These are phyloP conservation scores for Siderastrea radians DNA, from an alignment of 92 coral and sea anemone species.

Conservation along the genomic window DNA sequence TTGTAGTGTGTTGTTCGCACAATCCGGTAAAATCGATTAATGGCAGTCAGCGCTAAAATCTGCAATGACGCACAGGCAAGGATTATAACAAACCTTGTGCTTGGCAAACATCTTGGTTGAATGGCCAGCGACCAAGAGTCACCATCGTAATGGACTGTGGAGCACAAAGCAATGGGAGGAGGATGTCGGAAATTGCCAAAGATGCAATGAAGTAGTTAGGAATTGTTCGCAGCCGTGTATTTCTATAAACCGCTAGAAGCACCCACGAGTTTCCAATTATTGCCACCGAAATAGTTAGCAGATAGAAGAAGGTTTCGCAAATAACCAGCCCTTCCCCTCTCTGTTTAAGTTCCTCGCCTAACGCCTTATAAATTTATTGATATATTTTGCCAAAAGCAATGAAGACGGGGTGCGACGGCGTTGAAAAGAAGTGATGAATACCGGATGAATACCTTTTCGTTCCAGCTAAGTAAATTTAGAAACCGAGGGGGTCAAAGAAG, in stretches of 20 bases:
- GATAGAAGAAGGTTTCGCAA: constrained; percentile 39
- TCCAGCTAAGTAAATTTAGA: too few relatives aligned
- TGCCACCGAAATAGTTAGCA: constrained; percentile 32
- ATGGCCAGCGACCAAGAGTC: constrained; percentile 66
- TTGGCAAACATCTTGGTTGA: constrained; percentile 67
- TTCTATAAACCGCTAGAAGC: constrained; percentile 69
- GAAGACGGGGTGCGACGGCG: too few relatives aligned
- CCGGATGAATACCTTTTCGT: too few relatives aligned
- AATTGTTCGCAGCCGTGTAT: constrained; percentile 53
- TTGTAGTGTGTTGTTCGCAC: constrained; percentile 63
- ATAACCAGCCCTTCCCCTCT: neutral
- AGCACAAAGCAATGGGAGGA: constrained; percentile 40
- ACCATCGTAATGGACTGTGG: constrained; percentile 69
- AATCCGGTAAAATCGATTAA: constrained; percentile 71
- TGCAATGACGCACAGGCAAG: constrained; percentile 70
- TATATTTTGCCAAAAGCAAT: neutral
- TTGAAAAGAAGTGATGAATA: too few relatives aligned
- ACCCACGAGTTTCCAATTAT: constrained; percentile 65
- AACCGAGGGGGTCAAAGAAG: too few relatives aligned
- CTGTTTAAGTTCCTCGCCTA: neutral
- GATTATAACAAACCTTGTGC: constrained; percentile 73
- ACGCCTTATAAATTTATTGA: neutral
- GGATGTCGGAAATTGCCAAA: constrained; percentile 68
- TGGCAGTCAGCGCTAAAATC: constrained; percentile 71
- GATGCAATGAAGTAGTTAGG: constrained; percentile 70